phyloP scores from a whole-genome alignment of 2,113 vertebrate genomes.

The Nipponia nippon region DNA sequence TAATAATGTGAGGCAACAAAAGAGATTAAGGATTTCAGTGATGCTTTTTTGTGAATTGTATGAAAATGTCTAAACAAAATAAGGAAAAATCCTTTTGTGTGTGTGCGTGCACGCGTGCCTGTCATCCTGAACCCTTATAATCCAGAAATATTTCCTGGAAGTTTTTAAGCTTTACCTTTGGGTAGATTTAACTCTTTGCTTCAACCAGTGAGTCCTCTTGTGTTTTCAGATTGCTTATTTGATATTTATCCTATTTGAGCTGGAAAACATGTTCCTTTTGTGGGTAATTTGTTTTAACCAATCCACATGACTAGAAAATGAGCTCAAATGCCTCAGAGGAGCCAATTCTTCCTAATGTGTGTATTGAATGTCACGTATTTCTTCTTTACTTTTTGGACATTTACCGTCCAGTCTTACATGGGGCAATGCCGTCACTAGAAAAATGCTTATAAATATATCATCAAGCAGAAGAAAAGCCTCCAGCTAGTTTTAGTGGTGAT shows the following conservation, averaged over 20 bases:
- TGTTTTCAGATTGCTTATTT: background rate
- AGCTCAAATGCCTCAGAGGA: slow-evolving; percentile 20
- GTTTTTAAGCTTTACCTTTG: background rate
- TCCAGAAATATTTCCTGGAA: background rate
- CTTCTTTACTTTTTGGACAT: background rate
- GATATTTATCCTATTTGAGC: background rate
- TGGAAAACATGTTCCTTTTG: background rate
- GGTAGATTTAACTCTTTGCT: background rate
- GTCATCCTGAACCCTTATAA: background rate
- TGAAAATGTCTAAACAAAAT: background rate
- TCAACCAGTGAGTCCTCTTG: background rate
- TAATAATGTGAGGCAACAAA: background rate
- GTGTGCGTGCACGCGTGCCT: background rate
- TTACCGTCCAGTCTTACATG: background rate
- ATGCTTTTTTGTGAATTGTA: background rate
- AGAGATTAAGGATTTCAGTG: background rate
- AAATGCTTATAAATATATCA: background rate
- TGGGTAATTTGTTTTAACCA: background rate
- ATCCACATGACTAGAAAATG: background rate
- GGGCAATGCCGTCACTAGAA: background rate
- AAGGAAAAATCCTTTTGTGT: background rate
- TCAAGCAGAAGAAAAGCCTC: slow-evolving; percentile 43
- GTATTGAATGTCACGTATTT: background rate
- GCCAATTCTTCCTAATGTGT: background rate
- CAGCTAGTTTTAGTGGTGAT: slow-evolving; percentile 14